Conservation (phyloP, 2,797 vertebrate genomes). For the Ispidina picta region DNA sequence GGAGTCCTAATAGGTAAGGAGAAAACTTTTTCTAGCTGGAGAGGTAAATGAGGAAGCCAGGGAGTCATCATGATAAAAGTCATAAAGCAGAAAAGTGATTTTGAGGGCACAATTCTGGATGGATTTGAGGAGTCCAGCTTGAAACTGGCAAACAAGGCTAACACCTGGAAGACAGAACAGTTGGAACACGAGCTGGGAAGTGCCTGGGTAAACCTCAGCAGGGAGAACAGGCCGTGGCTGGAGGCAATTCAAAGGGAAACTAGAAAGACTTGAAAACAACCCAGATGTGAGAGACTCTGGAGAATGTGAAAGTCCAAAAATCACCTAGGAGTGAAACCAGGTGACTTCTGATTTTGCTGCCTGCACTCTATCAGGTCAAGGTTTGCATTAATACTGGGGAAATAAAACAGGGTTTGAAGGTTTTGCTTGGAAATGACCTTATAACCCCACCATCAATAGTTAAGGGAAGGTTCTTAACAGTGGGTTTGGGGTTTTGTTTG, state of each 20-base stretch:
- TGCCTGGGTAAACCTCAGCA: not conserved
- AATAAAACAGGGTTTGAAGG: constrained; percentile 68
- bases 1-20: not conserved
- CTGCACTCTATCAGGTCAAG: constrained; percentile 45
- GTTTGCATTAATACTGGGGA: constrained; percentile 79
- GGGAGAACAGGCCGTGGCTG: not conserved
- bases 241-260: constrained; percentile 17
- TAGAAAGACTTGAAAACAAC: not conserved
- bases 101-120: not conserved
- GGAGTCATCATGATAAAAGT: not conserved
- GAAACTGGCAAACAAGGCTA: not conserved
- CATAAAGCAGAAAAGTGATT: not conserved
- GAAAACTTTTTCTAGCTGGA: not conserved
- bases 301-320: not conserved
- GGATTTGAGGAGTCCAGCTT: not conserved
- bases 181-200: not conserved
- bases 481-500: not conserved
- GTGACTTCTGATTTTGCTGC: not conserved
- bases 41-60: not conserved
- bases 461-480: constrained; percentile 57
- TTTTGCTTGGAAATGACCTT: constrained; percentile 72
- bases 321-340: not conserved
- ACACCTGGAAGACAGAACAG: not conserved
- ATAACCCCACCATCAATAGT: constrained; percentile 67
- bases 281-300: not conserved